A percentile compares a stretch with the other conserved stretches of the same genome.
phyloP scores from a whole-genome alignment of 2,797 vertebrate species.

The Botia almorhae region DNA sequence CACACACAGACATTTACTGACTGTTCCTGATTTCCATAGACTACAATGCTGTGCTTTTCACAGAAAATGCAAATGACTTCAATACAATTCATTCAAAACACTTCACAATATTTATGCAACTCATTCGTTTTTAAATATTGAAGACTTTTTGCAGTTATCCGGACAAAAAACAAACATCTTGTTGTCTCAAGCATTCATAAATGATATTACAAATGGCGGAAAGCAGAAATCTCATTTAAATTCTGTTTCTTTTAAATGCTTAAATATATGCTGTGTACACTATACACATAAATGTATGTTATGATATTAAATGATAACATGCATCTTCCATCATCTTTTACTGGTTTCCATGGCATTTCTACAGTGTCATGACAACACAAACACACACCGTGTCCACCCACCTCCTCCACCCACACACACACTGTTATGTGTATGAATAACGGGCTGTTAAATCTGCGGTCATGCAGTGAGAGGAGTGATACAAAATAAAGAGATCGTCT shows the following conservation, averaged over 20 bases:
- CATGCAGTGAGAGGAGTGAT: constrained; percentile 11
- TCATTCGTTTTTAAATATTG: no score
- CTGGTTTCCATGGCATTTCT: constrained; percentile 54
- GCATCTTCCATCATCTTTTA: constrained; percentile 34
- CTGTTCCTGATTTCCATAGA: constrained; percentile 60
- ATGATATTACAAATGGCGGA: neutral
- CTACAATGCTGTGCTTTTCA: constrained; percentile 55
- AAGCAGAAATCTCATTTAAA: no score
- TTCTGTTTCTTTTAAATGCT: no score
- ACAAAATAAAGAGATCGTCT: neutral
- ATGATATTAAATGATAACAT: constrained; percentile 12
- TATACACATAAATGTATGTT: constrained; percentile 22
- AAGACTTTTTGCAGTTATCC: neutral
- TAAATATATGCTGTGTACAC: no score
- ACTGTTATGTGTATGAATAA: neutral
- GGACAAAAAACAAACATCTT: neutral
- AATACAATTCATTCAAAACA: neutral
- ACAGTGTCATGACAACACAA: constrained; percentile 21
- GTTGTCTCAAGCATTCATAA: neutral
- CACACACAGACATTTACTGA: constrained; percentile 51
- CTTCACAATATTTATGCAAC: no score
- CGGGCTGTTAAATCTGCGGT: constrained; percentile 4
- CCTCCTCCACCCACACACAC: constrained; percentile 34
- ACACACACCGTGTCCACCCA: neutral
- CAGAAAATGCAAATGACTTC: constrained; percentile 42